Percentiles rank a stretch among this genome's conserved stretches.
Conservation (phyloP, 2,888 invertebrate species). For the Buathra laborator region DNA sequence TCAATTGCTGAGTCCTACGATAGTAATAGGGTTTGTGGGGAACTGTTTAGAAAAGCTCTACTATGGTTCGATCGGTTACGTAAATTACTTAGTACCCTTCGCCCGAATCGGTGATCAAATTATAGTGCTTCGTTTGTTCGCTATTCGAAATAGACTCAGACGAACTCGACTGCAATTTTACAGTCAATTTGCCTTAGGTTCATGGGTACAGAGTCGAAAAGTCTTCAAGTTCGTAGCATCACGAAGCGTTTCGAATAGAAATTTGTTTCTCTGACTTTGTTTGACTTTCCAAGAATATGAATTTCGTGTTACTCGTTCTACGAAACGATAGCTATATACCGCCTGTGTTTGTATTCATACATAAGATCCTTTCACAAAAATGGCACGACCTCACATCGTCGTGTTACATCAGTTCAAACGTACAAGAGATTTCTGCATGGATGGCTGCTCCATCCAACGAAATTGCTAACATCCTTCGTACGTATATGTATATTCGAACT, state of each 20-base stretch:
- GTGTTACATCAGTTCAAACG: conserved; percentile 19
- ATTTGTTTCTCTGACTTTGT: background rate
- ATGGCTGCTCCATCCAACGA: conserved; percentile 7
- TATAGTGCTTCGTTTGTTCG: background rate
- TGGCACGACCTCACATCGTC: background rate
- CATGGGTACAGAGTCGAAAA: background rate
- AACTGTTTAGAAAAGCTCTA: too few relatives aligned
- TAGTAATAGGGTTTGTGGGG: too few relatives aligned
- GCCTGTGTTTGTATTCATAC: conserved; percentile 2
- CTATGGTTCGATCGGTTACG: too few relatives aligned
- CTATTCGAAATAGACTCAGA: background rate
- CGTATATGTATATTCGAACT: conserved; percentile 2
- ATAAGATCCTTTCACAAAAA: background rate
- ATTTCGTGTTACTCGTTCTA: background rate
- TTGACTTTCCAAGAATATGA: conserved; percentile 29
- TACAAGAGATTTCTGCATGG: background rate
- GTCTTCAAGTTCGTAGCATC: conserved; percentile 4
- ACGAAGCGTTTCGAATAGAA: background rate
- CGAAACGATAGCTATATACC: too few relatives aligned
- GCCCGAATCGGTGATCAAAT: too few relatives aligned
- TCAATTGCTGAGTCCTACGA: too few relatives aligned
- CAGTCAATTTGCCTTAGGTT: background rate
- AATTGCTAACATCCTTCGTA: background rate
- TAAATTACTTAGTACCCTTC: too few relatives aligned
- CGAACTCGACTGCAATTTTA: background rate